Conservation (phyloP, 2,888 invertebrate genomes). For the Acanthopleura granulata region DNA sequence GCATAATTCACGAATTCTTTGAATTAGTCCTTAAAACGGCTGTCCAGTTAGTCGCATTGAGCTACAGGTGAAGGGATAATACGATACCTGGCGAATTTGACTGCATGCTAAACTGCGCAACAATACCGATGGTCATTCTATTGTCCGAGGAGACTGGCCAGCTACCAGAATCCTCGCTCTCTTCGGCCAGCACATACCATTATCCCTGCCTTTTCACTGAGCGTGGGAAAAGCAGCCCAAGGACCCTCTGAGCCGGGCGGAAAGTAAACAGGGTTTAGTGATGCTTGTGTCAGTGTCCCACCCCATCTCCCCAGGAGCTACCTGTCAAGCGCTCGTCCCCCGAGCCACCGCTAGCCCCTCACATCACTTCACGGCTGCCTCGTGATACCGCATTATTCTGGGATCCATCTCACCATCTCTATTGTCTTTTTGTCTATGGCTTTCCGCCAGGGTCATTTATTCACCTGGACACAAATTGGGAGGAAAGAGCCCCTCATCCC, state of each 20-base stretch:
- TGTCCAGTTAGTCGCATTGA: slow-evolving; percentile 8
- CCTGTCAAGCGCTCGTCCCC: neutral
- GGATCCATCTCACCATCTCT: too few relatives aligned
- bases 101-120: slow-evolving; percentile 16
- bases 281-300: neutral
- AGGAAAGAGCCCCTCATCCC: too few relatives aligned
- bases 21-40: slow-evolving; percentile 4
- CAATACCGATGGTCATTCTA: neutral
- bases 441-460: too few relatives aligned
- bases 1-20: slow-evolving; percentile 12
- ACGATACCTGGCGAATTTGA: slow-evolving; percentile 10
- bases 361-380: neutral
- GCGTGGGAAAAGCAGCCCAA: slow-evolving; percentile 6
- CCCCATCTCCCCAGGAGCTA: neutral
- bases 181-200: neutral
- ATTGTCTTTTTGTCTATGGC: too few relatives aligned
- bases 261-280: slow-evolving; percentile 4
- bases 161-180: neutral
- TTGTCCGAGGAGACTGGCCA: neutral
- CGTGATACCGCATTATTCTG: neutral
- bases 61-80: slow-evolving; percentile 14
- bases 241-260: neutral
- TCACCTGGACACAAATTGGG: too few relatives aligned
- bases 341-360: neutral
- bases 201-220: slow-evolving; percentile 11